Conservation (phyloP, 2,113 vertebrate species). For the Coreoperca whiteheadi region DNA sequence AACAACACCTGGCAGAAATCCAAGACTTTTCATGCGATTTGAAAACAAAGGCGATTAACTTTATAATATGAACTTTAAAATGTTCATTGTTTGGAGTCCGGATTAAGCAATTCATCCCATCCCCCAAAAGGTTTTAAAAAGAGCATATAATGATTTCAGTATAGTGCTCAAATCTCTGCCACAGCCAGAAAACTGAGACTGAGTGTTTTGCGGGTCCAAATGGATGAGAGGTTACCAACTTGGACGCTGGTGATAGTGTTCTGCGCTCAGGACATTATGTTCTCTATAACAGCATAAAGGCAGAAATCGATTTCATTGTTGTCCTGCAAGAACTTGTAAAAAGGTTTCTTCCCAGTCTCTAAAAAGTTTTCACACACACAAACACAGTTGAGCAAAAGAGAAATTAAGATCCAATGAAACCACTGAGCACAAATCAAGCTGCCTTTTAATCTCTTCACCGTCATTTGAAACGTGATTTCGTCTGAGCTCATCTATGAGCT, state of each 20-base stretch:
- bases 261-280: constrained; percentile 33
- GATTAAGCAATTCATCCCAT: background rate
- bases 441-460: constrained; percentile 15
- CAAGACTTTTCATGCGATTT: background rate
- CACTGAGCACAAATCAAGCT: constrained; percentile 33
- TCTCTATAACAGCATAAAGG: constrained; percentile 32
- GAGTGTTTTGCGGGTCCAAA: constrained; percentile 10
- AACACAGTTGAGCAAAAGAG: constrained; percentile 18
- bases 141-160: constrained; percentile 11
- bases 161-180: constrained; percentile 1
- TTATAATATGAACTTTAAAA: too few relatives aligned
- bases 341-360: background rate
- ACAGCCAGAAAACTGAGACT: background rate
- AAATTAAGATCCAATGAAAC: constrained; percentile 31
- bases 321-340: constrained; percentile 9
- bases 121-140: background rate
- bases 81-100: background rate
- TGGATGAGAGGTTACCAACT: constrained; percentile 16
- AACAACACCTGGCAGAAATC: background rate
- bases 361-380: constrained; percentile 4
- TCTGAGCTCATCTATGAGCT: constrained; percentile 38
- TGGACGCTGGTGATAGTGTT: constrained; percentile 21
- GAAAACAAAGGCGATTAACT: constrained; percentile 7
- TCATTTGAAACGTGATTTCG: constrained; percentile 30
- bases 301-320: constrained; percentile 32